Conservation (phyloP, 2,888 invertebrate species). For the Blera fallax region DNA sequence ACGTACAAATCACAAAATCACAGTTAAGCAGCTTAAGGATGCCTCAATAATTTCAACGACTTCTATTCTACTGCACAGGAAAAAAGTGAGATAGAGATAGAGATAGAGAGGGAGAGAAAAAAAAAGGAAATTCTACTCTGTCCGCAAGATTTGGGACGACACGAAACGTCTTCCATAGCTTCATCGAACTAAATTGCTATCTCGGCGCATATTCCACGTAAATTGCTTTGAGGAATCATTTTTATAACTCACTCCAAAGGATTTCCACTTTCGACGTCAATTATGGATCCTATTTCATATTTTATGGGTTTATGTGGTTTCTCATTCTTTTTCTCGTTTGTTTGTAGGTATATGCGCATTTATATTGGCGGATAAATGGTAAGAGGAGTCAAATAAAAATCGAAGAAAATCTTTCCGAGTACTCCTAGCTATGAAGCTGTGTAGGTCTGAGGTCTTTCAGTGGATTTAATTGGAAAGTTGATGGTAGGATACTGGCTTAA, state of each 20-base stretch:
- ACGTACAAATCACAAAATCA: conserved; percentile 28
- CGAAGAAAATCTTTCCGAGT: neutral
- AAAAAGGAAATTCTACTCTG: neutral
- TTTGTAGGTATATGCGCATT: neutral
- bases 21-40: conserved; percentile 38
- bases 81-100: too few relatives aligned
- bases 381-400: neutral
- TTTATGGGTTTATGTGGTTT: conserved; percentile 40
- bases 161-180: conserved; percentile 4
- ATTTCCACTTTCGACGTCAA: conserved; percentile 31
- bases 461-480: neutral
- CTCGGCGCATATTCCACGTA: conserved; percentile 49
- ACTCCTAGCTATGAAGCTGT: neutral
- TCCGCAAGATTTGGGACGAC: neutral
- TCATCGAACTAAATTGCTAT: conserved; percentile 41
- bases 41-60: conserved; percentile 25
- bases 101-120: neutral
- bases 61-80: neutral
- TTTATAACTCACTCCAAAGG: conserved; percentile 36
- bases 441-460: neutral
- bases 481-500: neutral
- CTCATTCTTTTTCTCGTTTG: neutral
- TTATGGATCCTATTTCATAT: conserved; percentile 57
- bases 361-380: neutral
- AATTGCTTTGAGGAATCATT: conserved; percentile 53